phyloP scores from a whole-genome alignment of 2,797 vertebrate species.

The Zalophus californianus region DNA sequence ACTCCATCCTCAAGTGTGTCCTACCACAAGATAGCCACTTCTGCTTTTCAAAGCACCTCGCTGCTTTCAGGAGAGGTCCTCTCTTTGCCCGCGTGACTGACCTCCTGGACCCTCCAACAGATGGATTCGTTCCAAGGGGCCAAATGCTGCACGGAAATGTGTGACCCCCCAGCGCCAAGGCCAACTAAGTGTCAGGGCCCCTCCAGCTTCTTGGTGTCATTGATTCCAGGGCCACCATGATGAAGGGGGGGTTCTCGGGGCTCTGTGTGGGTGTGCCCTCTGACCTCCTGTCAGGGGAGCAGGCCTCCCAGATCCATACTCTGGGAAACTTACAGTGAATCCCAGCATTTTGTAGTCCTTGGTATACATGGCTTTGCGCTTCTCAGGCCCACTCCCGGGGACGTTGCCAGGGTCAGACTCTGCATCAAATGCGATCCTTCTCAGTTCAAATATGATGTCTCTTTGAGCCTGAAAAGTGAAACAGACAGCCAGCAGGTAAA shows the following conservation, averaged over 20 bases:
- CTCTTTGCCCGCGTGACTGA: background rate
- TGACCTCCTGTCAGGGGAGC: background rate
- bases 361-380: constrained; percentile 97
- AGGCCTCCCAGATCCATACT: background rate
- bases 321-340: constrained; percentile 93
- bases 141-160: background rate
- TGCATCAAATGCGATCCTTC: constrained; percentile 97
- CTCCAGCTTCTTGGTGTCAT: background rate
- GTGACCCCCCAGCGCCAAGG: background rate
- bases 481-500: background rate
- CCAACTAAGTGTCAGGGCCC: background rate
- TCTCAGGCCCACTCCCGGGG: constrained; percentile 93
- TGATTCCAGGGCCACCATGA: background rate
- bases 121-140: background rate
- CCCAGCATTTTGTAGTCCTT: constrained; percentile 99
- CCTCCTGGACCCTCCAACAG: background rate
- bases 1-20: background rate
- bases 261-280: background rate
- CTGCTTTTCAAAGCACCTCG: background rate
- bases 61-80: background rate
- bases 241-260: background rate
- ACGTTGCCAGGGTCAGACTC: constrained; percentile 92
- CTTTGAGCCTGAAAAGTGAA: constrained; percentile 92
- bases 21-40: background rate
- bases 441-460: constrained; percentile 97